phyloP scores from a whole-genome alignment of 2,113 vertebrate species.

The Grammomys surdaster region DNA sequence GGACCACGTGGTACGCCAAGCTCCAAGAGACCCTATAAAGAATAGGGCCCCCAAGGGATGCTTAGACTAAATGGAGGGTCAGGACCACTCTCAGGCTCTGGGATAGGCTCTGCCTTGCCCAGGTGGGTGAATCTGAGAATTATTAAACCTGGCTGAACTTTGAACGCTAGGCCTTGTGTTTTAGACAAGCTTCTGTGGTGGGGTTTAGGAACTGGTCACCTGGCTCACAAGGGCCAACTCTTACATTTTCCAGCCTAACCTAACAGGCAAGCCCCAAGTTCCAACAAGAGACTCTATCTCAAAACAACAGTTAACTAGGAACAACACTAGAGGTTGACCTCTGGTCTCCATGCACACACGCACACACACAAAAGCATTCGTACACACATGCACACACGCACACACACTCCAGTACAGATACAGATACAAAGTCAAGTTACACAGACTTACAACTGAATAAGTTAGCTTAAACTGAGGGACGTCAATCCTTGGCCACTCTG shows the following conservation, averaged over 20 bases:
- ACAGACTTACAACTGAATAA: background rate
- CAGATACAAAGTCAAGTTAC: background rate
- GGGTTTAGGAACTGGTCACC: background rate
- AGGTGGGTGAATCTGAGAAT: background rate
- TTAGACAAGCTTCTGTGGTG: background rate
- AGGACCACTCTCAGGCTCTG: background rate
- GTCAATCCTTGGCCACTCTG: background rate
- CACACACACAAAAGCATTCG: too few species aligned
- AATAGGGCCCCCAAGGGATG: background rate
- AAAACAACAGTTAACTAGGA: background rate
- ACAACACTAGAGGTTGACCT: background rate
- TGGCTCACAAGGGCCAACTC: background rate
- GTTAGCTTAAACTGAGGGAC: constrained; percentile 11
- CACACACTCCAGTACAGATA: background rate
- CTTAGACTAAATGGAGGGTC: background rate
- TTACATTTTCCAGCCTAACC: background rate
- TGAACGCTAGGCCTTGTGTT: background rate
- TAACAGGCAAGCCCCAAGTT: background rate
- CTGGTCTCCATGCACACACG: background rate
- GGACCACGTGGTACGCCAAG: background rate
- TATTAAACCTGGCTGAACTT: background rate
- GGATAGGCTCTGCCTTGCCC: background rate
- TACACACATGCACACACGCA: too few species aligned
- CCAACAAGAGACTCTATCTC: background rate
- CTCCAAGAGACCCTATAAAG: background rate